Conservation (phyloP, 2,888 invertebrate species). For the Cecidostiba fungosa region DNA sequence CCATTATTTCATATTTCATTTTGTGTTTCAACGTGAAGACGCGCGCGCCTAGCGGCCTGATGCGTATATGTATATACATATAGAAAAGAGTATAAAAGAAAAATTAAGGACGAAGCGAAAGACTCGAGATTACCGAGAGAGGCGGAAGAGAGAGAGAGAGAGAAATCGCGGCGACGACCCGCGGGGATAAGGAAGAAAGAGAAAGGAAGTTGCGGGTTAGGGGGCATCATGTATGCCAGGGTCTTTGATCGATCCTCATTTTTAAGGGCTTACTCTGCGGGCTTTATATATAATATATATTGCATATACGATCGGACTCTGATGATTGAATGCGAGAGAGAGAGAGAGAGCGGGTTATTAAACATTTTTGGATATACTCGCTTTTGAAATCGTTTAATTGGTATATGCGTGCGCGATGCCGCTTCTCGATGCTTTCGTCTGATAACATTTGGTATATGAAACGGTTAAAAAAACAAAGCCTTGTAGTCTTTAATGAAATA, state of each 20-base stretch:
- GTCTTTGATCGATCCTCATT: conserved; percentile 59
- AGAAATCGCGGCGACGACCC: conserved; percentile 46
- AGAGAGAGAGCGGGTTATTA: conserved; percentile 11
- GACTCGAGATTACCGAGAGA: conserved; percentile 55
- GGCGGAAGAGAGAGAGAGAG: conserved; percentile 54
- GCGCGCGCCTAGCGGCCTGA: conserved; percentile 57
- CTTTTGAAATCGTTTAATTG: background rate
- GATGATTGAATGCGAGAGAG: conserved; percentile 18
- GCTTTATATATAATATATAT: background rate
- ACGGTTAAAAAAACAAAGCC: too few species aligned
- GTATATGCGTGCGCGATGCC: background rate
- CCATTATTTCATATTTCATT: conserved; percentile 81
- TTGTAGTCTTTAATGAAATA: background rate
- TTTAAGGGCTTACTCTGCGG: conserved; percentile 47
- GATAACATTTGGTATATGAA: background rate
- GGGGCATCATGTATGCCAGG: conserved; percentile 24
- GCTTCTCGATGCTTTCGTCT: background rate
- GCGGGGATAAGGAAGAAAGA: conserved; percentile 55
- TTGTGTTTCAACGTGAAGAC: conserved; percentile 75
- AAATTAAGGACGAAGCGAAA: conserved; percentile 48
- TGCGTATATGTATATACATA: background rate
- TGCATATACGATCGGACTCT: background rate
- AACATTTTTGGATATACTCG: background rate
- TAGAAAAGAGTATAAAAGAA: conserved; percentile 48
- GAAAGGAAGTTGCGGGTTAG: conserved; percentile 58